A percentile compares a stretch with the other conserved stretches of the same genome.
These are phyloP conservation scores for Pyrrhopygopsis socrates DNA, from an alignment of 2,888 invertebrate genomes.

Conservation along the genomic window DNA sequence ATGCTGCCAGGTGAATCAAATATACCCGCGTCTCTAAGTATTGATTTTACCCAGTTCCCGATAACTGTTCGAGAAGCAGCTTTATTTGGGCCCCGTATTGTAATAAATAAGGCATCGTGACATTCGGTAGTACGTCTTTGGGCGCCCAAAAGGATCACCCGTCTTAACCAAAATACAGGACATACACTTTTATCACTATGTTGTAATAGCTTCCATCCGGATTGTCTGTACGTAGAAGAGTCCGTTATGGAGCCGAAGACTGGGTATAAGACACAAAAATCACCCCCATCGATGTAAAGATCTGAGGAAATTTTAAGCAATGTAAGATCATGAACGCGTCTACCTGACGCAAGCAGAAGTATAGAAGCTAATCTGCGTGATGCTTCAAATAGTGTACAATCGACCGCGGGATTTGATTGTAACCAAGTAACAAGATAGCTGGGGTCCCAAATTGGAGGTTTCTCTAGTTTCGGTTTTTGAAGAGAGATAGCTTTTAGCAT, in stretches of 20 bases:
- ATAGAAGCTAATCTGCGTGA: slow-evolving; percentile 48
- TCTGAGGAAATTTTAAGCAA: slow-evolving; percentile 9
- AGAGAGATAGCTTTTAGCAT: slow-evolving; percentile 60
- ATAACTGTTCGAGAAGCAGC: slow-evolving; percentile 46
- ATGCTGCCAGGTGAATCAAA: slow-evolving; percentile 49
- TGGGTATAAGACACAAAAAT: slow-evolving; percentile 32
- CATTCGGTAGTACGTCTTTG: slow-evolving; percentile 10
- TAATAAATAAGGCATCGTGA: slow-evolving; percentile 40
- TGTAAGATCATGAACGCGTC: slow-evolving; percentile 64
- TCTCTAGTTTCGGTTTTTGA: slow-evolving; percentile 9
- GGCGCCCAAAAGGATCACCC: not conserved
- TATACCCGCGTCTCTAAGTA: slow-evolving; percentile 43
- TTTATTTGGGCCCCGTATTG: slow-evolving; percentile 26
- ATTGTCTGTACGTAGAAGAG: slow-evolving; percentile 38
- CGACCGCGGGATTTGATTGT: not conserved
- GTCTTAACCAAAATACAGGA: slow-evolving; percentile 21
- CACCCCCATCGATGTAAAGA: not conserved
- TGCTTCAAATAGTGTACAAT: slow-evolving; percentile 36
- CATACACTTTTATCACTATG: slow-evolving; percentile 22
- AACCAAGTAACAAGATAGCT: slow-evolving; percentile 33
- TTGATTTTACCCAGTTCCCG: slow-evolving; percentile 47
- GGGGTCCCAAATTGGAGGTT: slow-evolving; percentile 52
- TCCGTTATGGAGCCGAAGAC: slow-evolving; percentile 70
- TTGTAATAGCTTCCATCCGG: slow-evolving; percentile 33
- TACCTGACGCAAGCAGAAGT: slow-evolving; percentile 49